These are phyloP conservation scores for Salarias fasciatus DNA, from an alignment of 2,797 vertebrate genomes.

Conservation along the genomic window DNA sequence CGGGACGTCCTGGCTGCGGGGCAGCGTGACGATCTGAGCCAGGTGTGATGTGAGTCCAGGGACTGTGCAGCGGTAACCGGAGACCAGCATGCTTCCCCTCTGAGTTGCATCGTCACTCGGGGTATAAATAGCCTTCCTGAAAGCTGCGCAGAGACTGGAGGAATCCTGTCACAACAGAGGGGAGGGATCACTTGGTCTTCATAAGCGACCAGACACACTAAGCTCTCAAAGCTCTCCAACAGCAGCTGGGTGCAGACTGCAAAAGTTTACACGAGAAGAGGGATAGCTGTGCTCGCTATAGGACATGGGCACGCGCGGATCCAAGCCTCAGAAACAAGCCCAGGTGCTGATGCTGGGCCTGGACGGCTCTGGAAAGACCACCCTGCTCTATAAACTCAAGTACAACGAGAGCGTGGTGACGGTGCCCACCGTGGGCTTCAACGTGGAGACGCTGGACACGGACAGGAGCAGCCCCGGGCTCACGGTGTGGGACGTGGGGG, in stretches of 20 bases:
- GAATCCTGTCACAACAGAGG: slow-evolving; percentile 54
- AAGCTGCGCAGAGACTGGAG: slow-evolving; percentile 50
- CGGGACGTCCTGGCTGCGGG: slow-evolving; percentile 63
- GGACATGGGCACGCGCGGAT: slow-evolving; percentile 84
- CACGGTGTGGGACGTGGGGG: slow-evolving; percentile 94
- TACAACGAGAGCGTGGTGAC: slow-evolving; percentile 84
- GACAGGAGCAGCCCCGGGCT: slow-evolving; percentile 69
- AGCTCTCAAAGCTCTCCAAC: slow-evolving; percentile 26
- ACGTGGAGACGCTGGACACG: slow-evolving; percentile 89
- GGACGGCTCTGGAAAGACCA: slow-evolving; percentile 89
- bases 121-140: slow-evolving; percentile 73
- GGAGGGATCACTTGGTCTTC: slow-evolving; percentile 40
- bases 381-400: slow-evolving; percentile 90
- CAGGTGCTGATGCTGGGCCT: slow-evolving; percentile 90
- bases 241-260: slow-evolving; percentile 14
- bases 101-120: slow-evolving; percentile 52
- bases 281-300: not conserved
- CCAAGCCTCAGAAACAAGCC: slow-evolving; percentile 78
- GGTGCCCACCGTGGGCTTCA: slow-evolving; percentile 91
- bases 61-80: slow-evolving; percentile 51
- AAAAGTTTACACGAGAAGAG: slow-evolving; percentile 17
- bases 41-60: slow-evolving; percentile 59
- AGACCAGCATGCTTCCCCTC: slow-evolving; percentile 35
- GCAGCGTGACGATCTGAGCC: slow-evolving; percentile 53
- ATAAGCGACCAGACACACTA: slow-evolving; percentile 37